phyloP scores from a whole-genome alignment of 2,888 invertebrate genomes.

The Tipula vernalis region DNA sequence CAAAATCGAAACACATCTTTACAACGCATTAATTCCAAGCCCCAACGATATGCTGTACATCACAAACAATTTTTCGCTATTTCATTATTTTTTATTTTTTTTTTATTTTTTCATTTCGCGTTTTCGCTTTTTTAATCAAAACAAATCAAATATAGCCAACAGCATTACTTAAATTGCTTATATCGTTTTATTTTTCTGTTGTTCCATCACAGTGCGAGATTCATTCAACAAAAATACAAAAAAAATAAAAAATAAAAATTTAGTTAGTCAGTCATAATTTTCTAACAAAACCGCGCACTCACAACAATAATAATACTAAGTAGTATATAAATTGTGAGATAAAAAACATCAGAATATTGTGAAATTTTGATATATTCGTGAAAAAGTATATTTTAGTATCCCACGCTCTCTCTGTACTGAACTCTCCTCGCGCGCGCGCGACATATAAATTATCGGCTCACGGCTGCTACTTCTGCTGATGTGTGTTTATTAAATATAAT shows the following conservation, averaged over 20 bases:
- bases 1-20: not conserved
- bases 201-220: not conserved
- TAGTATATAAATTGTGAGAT: not conserved
- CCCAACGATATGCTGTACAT: not conserved
- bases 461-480: too few species aligned
- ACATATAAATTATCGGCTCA: too few species aligned
- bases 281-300: not conserved
- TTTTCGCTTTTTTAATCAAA: not conserved
- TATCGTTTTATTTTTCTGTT: not conserved
- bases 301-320: not conserved
- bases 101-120: not conserved
- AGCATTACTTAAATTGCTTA: not conserved
- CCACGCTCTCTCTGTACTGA: not conserved
- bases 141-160: not conserved
- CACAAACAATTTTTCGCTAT: not conserved
- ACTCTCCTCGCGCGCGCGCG: not conserved
- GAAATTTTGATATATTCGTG: too few species aligned
- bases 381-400: not conserved
- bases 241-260: not conserved
- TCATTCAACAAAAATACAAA: not conserved
- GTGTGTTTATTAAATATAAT: too few species aligned
- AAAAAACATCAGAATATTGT: too few species aligned
- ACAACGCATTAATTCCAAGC: not conserved
- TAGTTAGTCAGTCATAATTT: not conserved
- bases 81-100: not conserved